Percentiles rank a stretch among this genome's conserved stretches.
phyloP scores from a whole-genome alignment of 2,888 invertebrate species.

The Hirtodrosophila cameraria region DNA sequence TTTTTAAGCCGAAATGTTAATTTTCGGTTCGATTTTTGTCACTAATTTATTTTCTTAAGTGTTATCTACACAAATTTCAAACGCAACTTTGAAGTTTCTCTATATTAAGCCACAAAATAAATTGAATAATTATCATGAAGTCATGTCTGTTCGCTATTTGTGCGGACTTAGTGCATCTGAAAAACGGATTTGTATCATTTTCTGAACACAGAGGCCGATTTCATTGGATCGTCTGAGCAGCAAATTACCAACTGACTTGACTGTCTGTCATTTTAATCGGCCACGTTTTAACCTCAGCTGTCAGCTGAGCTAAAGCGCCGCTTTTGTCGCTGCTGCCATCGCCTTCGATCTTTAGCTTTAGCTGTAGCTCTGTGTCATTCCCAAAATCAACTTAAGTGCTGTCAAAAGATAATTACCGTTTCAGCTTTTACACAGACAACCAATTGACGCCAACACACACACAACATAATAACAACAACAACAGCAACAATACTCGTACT shows the following conservation, averaged over 20 bases:
- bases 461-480: constrained; percentile 4
- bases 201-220: no score
- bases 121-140: no score
- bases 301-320: constrained; percentile 67
- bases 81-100: no score
- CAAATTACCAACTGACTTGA: constrained; percentile 33
- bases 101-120: no score
- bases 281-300: constrained; percentile 79
- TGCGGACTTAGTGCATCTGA: no score
- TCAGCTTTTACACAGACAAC: constrained; percentile 49
- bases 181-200: not conserved
- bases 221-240: not conserved
- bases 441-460: constrained; percentile 52
- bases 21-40: no score
- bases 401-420: constrained; percentile 78
- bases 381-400: constrained; percentile 75
- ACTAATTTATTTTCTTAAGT: no score
- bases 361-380: constrained; percentile 63
- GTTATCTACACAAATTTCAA: no score
- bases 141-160: no score
- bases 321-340: constrained; percentile 52
- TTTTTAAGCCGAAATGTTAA: no score
- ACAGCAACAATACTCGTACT: not conserved
- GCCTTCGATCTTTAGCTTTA: constrained; percentile 62
- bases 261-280: constrained; percentile 78